Conservation (phyloP, 1,140 invertebrate genomes). For the Ectropis grisescens region DNA sequence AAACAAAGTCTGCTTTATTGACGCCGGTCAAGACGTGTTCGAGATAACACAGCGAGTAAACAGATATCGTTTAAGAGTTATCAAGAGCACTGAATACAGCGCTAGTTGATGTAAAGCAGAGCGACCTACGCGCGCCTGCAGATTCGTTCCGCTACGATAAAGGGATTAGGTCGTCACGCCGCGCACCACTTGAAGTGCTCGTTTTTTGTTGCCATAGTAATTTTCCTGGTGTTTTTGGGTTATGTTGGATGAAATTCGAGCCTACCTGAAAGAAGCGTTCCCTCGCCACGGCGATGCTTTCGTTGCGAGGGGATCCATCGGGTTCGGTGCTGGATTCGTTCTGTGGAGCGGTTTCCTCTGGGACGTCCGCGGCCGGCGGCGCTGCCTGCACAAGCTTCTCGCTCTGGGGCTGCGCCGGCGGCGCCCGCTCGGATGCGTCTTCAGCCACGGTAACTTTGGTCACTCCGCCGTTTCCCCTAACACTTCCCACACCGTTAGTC, state of each 20-base stretch:
- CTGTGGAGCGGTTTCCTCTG: slow-evolving; percentile 12
- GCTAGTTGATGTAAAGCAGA: slow-evolving; percentile 43
- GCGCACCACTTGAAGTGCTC: slow-evolving; percentile 13
- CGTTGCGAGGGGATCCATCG: slow-evolving; percentile 30
- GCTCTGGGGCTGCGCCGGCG: slow-evolving; percentile 17
- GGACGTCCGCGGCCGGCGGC: slow-evolving; percentile 9
- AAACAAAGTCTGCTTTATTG: slow-evolving; percentile 37
- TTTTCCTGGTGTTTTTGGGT: too few relatives aligned
- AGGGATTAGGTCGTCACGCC: slow-evolving; percentile 41
- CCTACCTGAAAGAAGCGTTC: slow-evolving; percentile 62
- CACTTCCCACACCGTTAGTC: slow-evolving; percentile 39
- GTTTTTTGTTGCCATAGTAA: slow-evolving; percentile 17
- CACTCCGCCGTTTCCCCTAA: slow-evolving; percentile 30
- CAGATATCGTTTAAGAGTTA: slow-evolving; percentile 32
- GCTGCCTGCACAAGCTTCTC: slow-evolving; percentile 24
- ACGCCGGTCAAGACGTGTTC: slow-evolving; percentile 17
- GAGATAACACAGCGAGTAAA: slow-evolving; percentile 26
- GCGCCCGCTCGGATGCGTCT: slow-evolving; percentile 30
- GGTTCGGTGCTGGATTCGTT: slow-evolving; percentile 18
- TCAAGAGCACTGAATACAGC: slow-evolving; percentile 18
- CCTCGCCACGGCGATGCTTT: slow-evolving; percentile 47
- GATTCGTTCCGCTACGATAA: slow-evolving; percentile 55
- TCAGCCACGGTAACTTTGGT: slow-evolving; percentile 43
- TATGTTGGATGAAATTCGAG: too few relatives aligned
- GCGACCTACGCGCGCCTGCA: slow-evolving; percentile 21